Base-by-base conservation (phyloP, 1,140 invertebrate genomes). In the Zaprionus taronus region DNA sequence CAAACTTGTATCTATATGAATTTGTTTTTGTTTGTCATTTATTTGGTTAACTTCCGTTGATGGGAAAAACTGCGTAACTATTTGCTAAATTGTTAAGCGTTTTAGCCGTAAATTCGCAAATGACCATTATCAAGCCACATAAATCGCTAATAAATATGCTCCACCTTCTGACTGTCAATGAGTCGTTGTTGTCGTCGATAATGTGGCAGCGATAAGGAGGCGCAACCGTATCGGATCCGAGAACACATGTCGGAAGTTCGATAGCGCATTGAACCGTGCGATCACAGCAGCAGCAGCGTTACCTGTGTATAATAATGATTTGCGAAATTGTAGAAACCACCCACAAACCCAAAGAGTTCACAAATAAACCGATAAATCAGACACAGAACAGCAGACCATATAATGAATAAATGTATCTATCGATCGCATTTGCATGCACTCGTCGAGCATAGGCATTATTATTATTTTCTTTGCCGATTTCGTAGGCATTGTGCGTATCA, bases 61-160 rank as follows among this genome's bases (percentile, higher is more conserved):
- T 80, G 79, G 71, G 68, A 81, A 84, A 82, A 78, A 72, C 58
- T 55, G 41, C 65, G 47, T 22, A 80, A 81, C 79, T 84, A 72
- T 79, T 89, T 85, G 72, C 20, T 44, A 70, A 90, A 76, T 80
- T 76, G 66, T 68, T 70, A 31, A 71, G 67, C 79, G 81, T 82
- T 74, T 81, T 22, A 56, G 79, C 71, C 76, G 76, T 80, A 75
- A 90, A 89, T 66, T 74, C 67, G 36, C 66, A 81, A 90, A 84
- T 82, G 72, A 64, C 69, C 70, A 89, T 86, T 86, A 87, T 68
- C 49, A 15, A 26, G 55, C 57, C 67, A 80, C 49, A 90, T 90
- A 89, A 83, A 84, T 90, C 51, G 74, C 72, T 77, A 89, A 79
- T 89, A 89, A 89, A 83, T 81, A 79, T 57, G 63, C 38, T 53